Evolutionary conservation across 2,888 invertebrate species (phyloP), one percentile per base, ranked within the genome.

Genomic region (Cosmopolites sordidus): DNA sequence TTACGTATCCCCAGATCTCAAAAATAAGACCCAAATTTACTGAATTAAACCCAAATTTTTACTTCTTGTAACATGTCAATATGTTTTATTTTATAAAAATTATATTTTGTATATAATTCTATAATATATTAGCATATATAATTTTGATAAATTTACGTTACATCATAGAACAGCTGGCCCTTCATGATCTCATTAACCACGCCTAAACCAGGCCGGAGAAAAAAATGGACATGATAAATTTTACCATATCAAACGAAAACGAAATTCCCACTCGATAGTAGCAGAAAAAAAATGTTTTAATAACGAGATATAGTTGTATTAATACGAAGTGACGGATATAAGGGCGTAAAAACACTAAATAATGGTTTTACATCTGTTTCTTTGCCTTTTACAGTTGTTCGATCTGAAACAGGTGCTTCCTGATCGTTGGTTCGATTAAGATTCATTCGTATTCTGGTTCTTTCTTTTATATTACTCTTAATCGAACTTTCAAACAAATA

Each of bases 341-440:
- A 48, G 51, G 47, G 47, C 50, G 47, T 55, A 50, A 50, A 51
- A 44, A 29, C 27, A 43, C 48, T 48, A 48, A 56, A 56, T 51
- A 48, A 39, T 42, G 41, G 46, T 46, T 12, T 48, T 48, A 48
- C 49, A 54, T 49, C 48, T 49, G 54, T 54, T 49, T 49, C 42
- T 42, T 6, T 18, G 30, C 27, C 40, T 41, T 38, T 49, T 29
- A 38, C 15, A 38, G 54, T 22, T 51, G 43, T 46, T 54, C 43
- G 22, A 29, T 46, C 42, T 44, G 37, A 43, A 52, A 52, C 40
- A 52, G 43, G 38, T 43, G 47, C 47, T 16, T 16, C 15, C 17
- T 27, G 42, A 47, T 47, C 47, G 52, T 41, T 41, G 12, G 54
- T 49, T 45, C n/a, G 45, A 41, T 44, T 41, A 48, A 15, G 44